Percentiles rank a stretch among this genome's conserved stretches.
phyloP scores from a whole-genome alignment of 2,797 vertebrate species.

The Dicrostonyx torquatus region DNA sequence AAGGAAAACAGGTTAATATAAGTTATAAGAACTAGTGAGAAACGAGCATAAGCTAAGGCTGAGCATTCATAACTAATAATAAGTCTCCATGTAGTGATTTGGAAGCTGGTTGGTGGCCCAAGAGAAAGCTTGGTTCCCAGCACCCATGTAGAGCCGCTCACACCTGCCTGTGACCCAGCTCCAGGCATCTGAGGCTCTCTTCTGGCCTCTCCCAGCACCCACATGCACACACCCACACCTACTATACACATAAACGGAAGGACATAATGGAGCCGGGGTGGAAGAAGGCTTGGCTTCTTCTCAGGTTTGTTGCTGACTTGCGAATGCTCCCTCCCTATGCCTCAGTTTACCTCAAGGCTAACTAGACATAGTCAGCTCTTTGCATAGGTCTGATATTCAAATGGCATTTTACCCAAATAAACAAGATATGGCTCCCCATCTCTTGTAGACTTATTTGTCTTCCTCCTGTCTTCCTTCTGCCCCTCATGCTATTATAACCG shows the following conservation, averaged over 20 bases:
- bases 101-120: neutral
- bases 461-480: neutral
- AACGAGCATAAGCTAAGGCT: neutral
- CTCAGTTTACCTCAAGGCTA: neutral
- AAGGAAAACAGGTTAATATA: neutral
- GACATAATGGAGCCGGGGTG: neutral
- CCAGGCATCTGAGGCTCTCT: neutral
- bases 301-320: constrained; percentile 9
- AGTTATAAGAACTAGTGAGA: neutral
- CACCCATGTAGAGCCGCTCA: neutral
- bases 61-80: neutral
- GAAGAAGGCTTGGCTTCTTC: neutral
- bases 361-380: neutral
- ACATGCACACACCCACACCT: neutral
- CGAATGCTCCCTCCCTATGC: neutral
- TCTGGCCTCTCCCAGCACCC: neutral
- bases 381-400: neutral
- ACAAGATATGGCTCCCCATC: neutral
- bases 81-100: neutral
- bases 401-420: neutral
- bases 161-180: neutral
- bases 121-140: neutral
- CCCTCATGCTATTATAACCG: neutral
- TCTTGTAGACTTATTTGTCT: neutral
- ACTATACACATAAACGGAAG: neutral